Percentiles rank a stretch among this genome's conserved stretches.
These are phyloP conservation scores for Oopsacas minuta DNA, from an alignment of 37 sponge, comb jelly and placozoan genomes.

Conservation along the genomic window DNA sequence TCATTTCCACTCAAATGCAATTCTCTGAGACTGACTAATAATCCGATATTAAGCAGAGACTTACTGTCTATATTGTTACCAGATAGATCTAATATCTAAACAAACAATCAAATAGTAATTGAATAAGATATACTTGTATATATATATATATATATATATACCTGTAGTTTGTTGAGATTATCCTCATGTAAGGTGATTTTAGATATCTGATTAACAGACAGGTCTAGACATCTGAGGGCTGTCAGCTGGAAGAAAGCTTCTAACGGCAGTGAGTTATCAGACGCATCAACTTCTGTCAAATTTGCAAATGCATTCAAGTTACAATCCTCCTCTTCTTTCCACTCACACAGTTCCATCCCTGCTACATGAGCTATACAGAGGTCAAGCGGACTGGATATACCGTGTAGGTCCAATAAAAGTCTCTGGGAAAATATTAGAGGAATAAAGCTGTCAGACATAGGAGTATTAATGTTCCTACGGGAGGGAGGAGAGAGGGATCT, in stretches of 20 bases:
- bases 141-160: not conserved
- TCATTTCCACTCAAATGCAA: slow-evolving; percentile 54
- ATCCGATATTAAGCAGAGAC: slow-evolving; percentile 40
- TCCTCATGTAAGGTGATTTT: not conserved
- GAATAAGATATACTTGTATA: not conserved
- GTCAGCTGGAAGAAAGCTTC: not conserved
- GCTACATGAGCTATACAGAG: slow-evolving; percentile 34
- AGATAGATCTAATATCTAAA: slow-evolving; percentile 49
- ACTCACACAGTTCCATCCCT: slow-evolving; percentile 32
- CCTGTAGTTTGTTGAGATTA: not conserved
- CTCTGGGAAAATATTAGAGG: not conserved
- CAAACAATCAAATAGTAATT: no score
- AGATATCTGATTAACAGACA: slow-evolving; percentile 7
- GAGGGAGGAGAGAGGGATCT: not conserved
- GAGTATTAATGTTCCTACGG: not conserved
- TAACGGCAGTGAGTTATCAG: slow-evolving; percentile 40
- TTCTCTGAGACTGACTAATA: slow-evolving; percentile 43
- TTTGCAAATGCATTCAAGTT: slow-evolving; percentile 33
- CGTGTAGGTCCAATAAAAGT: not conserved
- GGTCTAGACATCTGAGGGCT: not conserved
- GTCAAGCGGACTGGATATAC: slow-evolving; percentile 29
- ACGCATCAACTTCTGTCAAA: slow-evolving; percentile 38
- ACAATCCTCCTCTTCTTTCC: slow-evolving; percentile 21
- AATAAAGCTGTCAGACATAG: not conserved
- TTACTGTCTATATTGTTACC: slow-evolving; percentile 42